A percentile compares a stretch with the other conserved stretches of the same genome.
phyloP scores from a whole-genome alignment of 2,113 vertebrate species.

The Orientallactaga bullata region DNA sequence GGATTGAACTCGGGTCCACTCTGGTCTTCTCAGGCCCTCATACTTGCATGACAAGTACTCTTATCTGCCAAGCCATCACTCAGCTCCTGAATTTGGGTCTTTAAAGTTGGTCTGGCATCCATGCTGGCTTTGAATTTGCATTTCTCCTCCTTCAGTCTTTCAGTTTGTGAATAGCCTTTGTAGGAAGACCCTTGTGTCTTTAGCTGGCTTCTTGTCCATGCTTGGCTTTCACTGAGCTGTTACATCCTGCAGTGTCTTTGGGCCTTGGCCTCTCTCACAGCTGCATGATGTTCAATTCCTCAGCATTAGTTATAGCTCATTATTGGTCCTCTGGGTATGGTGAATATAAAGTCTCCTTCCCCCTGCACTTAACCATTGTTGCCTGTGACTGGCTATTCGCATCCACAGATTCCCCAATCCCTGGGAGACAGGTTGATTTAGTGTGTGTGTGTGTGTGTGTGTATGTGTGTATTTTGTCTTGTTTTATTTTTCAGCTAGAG shows the following conservation, averaged over 20 bases:
- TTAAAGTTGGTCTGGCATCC: too few species aligned
- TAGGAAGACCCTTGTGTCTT: neutral
- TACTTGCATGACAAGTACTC: too few species aligned
- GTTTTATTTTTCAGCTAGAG: neutral
- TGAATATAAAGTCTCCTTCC: neutral
- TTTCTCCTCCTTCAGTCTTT: neutral
- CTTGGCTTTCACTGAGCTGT: neutral
- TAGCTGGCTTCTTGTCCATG: neutral
- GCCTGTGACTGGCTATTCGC: neutral
- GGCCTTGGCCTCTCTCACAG: neutral
- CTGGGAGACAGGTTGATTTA: neutral
- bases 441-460: neutral
- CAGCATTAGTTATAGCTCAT: fast-evolving
- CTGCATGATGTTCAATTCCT: neutral
- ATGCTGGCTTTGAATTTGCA: neutral
- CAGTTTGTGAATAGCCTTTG: neutral
- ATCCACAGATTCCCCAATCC: neutral
- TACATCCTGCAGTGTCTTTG: neutral
- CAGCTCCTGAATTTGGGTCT: too few species aligned
- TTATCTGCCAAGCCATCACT: too few species aligned
- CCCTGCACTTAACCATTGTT: too few species aligned
- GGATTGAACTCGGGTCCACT: too few species aligned
- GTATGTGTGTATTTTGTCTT: too few species aligned
- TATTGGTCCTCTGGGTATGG: neutral
- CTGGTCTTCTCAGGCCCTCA: too few species aligned